Percentiles rank a stretch among this genome's conserved stretches.
These are phyloP conservation scores for Nanger granti DNA, from an alignment of 2,113 vertebrate genomes.

Conservation along the genomic window DNA sequence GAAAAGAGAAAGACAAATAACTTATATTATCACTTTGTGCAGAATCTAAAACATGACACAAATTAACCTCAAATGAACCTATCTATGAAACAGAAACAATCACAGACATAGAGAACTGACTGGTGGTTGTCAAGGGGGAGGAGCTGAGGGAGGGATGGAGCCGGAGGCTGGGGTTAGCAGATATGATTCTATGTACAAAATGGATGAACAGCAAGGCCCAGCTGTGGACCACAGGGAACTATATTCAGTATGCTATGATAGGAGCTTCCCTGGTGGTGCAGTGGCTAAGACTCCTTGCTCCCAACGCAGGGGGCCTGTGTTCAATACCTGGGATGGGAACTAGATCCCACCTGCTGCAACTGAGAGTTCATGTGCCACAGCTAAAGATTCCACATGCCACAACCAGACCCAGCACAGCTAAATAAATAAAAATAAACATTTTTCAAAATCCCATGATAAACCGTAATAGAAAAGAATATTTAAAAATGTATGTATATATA, in stretches of 20 bases:
- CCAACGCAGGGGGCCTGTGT: background rate
- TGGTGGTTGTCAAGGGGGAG: background rate
- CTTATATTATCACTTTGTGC: background rate
- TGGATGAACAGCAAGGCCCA: background rate
- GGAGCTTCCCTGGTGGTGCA: background rate
- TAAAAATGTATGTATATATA: background rate
- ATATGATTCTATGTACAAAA: background rate
- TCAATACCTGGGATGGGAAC: background rate
- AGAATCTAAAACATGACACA: background rate
- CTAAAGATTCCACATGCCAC: background rate
- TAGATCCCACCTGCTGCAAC: background rate
- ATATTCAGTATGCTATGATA: background rate
- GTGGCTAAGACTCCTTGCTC: background rate
- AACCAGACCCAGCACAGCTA: background rate
- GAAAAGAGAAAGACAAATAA: background rate
- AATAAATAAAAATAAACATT: background rate
- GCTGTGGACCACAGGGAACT: background rate
- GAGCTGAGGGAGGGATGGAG: background rate
- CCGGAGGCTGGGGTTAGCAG: background rate
- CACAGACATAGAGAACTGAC: background rate
- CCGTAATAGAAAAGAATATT: background rate
- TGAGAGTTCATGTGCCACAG: background rate
- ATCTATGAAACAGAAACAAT: background rate
- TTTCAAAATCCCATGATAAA: background rate
- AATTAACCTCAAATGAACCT: background rate